These are phyloP conservation scores for Paramisgurnus dabryanus DNA, from an alignment of 2,113 vertebrate species.

Conservation along the genomic window DNA sequence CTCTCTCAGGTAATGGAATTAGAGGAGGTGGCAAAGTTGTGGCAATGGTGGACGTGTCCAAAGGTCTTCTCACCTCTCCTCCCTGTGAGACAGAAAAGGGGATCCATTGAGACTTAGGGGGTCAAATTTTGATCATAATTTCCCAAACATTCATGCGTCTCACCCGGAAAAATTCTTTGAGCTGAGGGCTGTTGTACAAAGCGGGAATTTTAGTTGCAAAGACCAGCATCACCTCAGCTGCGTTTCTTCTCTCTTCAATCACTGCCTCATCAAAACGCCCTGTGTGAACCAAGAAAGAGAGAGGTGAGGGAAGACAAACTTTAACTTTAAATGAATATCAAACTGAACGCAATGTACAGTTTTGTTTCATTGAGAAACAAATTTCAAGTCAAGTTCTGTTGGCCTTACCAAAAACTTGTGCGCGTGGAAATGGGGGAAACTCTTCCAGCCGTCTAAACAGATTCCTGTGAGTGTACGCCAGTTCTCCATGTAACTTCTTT, in stretches of 20 bases:
- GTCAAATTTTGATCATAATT: background rate
- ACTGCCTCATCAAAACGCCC: constrained; percentile 86
- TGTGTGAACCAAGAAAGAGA: constrained; percentile 53
- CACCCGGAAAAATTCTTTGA: constrained; percentile 90
- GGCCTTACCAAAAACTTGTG: constrained; percentile 83
- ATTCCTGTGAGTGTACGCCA: constrained; percentile 88
- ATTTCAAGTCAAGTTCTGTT: background rate
- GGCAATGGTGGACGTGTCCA: constrained; percentile 64
- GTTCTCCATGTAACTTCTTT: constrained; percentile 86
- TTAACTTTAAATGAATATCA: background rate
- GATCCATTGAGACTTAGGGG: background rate
- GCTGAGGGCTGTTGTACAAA: constrained; percentile 89
- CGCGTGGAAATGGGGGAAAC: constrained; percentile 84
- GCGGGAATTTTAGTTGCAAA: constrained; percentile 84
- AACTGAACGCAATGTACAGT: no score
- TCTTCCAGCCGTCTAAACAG: constrained; percentile 86
- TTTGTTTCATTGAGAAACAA: background rate
- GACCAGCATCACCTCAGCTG: constrained; percentile 79
- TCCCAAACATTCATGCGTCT: constrained; percentile 6
- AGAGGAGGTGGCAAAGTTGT: constrained; percentile 79
- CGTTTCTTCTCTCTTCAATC: constrained; percentile 86
- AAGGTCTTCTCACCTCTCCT: constrained; percentile 76
- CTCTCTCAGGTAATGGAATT: constrained; percentile 76
- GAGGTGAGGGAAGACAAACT: background rate
- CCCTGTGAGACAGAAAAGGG: constrained; percentile 63